phyloP scores from a whole-genome alignment of 1,140 invertebrate species.

The Ceratosolen solmsi region DNA sequence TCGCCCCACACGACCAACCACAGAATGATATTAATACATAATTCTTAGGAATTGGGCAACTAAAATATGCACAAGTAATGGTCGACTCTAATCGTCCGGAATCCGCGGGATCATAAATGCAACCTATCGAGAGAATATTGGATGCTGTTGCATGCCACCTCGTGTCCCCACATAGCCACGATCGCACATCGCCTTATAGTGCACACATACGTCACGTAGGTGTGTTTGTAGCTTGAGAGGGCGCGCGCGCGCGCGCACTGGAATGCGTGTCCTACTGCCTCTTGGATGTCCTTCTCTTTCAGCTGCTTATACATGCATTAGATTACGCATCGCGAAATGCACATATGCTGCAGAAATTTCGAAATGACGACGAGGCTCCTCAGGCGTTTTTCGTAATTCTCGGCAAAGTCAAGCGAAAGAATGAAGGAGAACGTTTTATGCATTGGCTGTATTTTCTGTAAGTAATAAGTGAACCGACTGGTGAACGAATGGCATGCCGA shows the following conservation, averaged over 20 bases:
- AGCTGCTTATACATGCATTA: not conserved
- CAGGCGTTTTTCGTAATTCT: slow-evolving; percentile 34
- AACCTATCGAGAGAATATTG: slow-evolving; percentile 70
- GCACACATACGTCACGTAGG: no score
- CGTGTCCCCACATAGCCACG: slow-evolving; percentile 63
- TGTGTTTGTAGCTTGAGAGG: no score
- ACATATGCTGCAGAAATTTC: not conserved
- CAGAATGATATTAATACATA: not conserved
- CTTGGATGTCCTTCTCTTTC: not conserved
- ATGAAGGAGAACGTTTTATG: not conserved
- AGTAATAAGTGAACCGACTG: not conserved
- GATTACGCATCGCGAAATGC: slow-evolving; percentile 27
- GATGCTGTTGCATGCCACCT: slow-evolving; percentile 69
- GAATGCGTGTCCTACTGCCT: slow-evolving; percentile 68
- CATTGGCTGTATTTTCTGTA: not conserved
- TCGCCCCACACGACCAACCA: no score
- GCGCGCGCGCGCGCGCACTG: slow-evolving; percentile 49
- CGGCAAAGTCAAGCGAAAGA: not conserved
- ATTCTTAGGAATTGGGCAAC: not conserved
- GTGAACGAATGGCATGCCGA: slow-evolving; percentile 6
- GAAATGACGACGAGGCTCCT: slow-evolving; percentile 23
- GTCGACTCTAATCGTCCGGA: slow-evolving; percentile 48
- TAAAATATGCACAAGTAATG: not conserved
- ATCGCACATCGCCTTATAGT: slow-evolving; percentile 56
- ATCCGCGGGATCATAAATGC: slow-evolving; percentile 70